Conservation (phyloP, 92 coral and sea anemone species). For the Metridium senile region DNA sequence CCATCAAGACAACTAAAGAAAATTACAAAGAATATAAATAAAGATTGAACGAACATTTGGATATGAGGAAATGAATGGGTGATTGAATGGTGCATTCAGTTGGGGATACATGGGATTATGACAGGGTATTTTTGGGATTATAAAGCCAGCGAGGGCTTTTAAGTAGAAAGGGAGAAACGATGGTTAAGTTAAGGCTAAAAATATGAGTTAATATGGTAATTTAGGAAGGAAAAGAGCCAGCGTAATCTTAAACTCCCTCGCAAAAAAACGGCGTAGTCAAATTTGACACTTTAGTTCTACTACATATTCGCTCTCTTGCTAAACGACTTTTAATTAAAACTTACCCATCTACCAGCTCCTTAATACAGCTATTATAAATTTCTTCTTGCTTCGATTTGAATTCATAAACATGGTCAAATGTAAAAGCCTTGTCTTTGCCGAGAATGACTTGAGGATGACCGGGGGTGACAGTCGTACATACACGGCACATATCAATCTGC, state of each 20-base stretch:
- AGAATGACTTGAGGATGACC: constrained; percentile 95
- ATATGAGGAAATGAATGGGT: not conserved
- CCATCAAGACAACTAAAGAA: constrained; percentile 92
- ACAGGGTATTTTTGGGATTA: not conserved
- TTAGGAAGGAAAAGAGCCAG: not conserved
- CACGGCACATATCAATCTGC: constrained; percentile 95
- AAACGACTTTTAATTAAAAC: constrained; percentile 18
- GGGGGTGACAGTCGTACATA: constrained; percentile 88
- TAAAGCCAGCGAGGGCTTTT: not conserved
- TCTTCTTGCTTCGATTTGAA: constrained; percentile 71
- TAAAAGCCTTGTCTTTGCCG: constrained; percentile 99
- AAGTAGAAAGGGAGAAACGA: not conserved
- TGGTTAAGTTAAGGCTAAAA: not conserved
- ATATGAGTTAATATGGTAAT: not conserved
- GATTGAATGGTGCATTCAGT: not conserved
- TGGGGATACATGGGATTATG: not conserved
- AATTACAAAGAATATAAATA: not conserved
- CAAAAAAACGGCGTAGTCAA: constrained; percentile 22
- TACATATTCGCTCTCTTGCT: not conserved
- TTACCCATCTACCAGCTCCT: constrained; percentile 92
- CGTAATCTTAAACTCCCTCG: constrained; percentile 32
- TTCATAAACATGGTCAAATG: constrained; percentile 92
- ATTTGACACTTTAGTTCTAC: not conserved
- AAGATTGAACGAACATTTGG: not conserved
- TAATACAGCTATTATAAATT: constrained; percentile 85